Conservation (phyloP, 2,113 vertebrate genomes). For the Bos javanicus region DNA sequence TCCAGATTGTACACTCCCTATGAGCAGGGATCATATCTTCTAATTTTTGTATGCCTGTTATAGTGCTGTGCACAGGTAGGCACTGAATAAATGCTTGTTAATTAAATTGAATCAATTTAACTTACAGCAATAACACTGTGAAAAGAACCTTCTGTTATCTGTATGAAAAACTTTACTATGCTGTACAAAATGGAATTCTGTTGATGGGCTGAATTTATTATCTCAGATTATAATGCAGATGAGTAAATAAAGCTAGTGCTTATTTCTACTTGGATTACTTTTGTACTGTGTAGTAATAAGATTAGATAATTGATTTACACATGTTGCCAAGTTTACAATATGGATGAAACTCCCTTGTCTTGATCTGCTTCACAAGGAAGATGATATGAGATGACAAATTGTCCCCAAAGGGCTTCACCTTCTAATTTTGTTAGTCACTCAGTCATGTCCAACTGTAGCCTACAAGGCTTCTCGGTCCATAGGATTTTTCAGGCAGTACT, state of each 20-base stretch:
- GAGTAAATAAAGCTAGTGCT: constrained; percentile 36
- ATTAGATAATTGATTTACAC: background rate
- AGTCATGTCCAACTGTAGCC: rapidly evolving
- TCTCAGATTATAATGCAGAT: constrained; percentile 8
- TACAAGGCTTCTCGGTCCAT: background rate
- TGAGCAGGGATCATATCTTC: background rate
- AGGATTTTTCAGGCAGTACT: background rate
- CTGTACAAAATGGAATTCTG: constrained; percentile 27
- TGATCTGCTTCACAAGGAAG: background rate
- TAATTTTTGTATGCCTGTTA: constrained; percentile 38
- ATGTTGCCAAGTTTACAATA: background rate
- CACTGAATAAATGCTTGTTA: constrained; percentile 44
- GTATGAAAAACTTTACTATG: background rate
- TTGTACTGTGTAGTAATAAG: background rate
- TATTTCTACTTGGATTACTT: constrained; percentile 30
- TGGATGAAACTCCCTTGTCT: background rate
- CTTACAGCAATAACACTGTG: constrained; percentile 32
- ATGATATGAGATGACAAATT: background rate
- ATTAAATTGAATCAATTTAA: constrained; percentile 73
- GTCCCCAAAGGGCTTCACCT: background rate
- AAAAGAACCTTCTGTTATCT: constrained; percentile 17
- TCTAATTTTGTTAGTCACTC: background rate
- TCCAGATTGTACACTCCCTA: background rate
- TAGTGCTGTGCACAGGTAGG: constrained; percentile 60
- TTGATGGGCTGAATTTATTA: constrained; percentile 6